Base-by-base conservation (phyloP, 2,888 invertebrate species). In the Melikaiella ostensackeni region DNA sequence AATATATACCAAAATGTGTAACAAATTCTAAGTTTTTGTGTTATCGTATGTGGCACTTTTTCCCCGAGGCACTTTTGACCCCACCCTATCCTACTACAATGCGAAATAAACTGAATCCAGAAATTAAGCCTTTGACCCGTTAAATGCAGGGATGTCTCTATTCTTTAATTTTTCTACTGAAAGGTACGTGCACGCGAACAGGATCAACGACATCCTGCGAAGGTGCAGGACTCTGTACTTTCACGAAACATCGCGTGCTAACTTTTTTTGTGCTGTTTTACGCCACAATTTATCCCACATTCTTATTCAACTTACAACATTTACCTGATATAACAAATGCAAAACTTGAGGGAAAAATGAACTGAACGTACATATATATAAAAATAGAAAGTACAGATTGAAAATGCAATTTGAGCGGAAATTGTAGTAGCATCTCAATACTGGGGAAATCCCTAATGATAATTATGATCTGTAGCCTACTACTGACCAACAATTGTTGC, bases 201-300 rank as follows among this genome's bases (percentile, higher is more conserved):
- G 82, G 82, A 85, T 84, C 84, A 79, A 80, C 85, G 85, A 84
- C 84, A 84, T 85, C 84, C 82, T 83, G 83, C 79, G 57, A 62
- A 76, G 80, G 76, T 77, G 78, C 76, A 83, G 46, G 64, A 63
- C 62, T 73, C 80, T 80, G 80, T 81, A 84, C 77, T 84, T 84
- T 84, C 79, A 81, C 80, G 84, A 83, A 84, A 81, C 78, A 77
- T 84, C 81, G 81, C 84, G 79, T 84, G 84, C 79, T 30, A 70
- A 50, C 21, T 70, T 70, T 55, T 70, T 50, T 46, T 5, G 21
- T 13, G 33, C 50, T 50, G 55, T 70, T 70, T 66, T 50, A 27
- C 33, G 27, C 46, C 46, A 66, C 70, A 70, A 70, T 70, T 55
- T 70, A 50, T 30, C 46, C 33, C 50, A 13, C 46, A 70, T 70